Evolutionary conservation across 2,797 vertebrate species (phyloP), one percentile per base, ranked within the genome.

Genomic region (Anguilla obscura): DNA sequence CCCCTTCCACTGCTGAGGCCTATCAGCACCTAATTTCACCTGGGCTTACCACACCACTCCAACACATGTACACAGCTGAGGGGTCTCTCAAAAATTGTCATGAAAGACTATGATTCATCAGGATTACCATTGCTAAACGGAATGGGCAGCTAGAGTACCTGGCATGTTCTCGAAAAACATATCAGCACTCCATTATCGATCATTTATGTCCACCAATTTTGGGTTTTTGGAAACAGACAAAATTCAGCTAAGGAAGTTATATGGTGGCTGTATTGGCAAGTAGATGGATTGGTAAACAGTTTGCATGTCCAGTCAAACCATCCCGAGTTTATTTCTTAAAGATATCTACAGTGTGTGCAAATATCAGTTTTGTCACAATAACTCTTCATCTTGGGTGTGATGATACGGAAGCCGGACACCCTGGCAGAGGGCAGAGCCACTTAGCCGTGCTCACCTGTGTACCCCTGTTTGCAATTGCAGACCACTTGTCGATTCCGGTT

Each of bases 401-500:
- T 45, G 54, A 24, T 85, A 52, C 3, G 33, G 63, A 1, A 80
- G 24, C 80, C 9, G 56, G 18, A 27, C 33, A 6, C 86, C 27
- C 48, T 10, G 1, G 45, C 9, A 21, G 52, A 33, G 27, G 71
- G 45, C 4, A n/a, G 54, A 86, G 54, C 18, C 8, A 85, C 2
- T 21, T 0, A 21, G 36, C 27, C 1, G 50, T 80, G 90, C 93
- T 90, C 90, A 98, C 98, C 98, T 94, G 97, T 97, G 94, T 99
- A 98, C 3, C 98, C 99, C 0, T 97, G 95, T 92, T 96, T 97
- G 93, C 99, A 99, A 94, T 96, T 98, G 94, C 99, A 99, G 92
- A 98, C 52, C 0, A 99, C 96, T 89, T 98, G 97, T 89, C 93
- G 94, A 86, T 96, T 97, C 30, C 89, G 96, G 87, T 94, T 96